Conservation (phyloP, 1,140 invertebrate species). For the Megalopta genalis region DNA sequence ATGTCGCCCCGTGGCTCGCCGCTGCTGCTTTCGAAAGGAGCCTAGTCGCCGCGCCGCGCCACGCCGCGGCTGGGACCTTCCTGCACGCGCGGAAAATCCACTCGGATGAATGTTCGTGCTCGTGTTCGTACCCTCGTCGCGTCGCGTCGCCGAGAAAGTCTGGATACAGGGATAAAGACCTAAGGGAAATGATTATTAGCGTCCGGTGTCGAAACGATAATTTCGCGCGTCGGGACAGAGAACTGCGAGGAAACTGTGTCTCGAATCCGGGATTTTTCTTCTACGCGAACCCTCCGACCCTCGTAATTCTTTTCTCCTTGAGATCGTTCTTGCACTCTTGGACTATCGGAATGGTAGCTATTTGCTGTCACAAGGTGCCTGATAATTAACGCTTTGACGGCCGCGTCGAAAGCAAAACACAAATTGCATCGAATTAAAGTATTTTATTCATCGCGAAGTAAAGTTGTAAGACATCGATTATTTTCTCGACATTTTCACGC, state of each 20-base stretch:
- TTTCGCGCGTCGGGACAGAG: background rate
- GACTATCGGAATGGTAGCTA: too few species aligned
- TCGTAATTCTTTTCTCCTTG: too few species aligned
- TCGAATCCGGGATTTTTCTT: background rate
- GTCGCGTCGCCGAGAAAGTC: conserved; percentile 41
- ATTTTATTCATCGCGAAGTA: too few species aligned
- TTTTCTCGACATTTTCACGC: too few species aligned
- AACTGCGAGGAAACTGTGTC: conserved; percentile 7
- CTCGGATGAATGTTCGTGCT: background rate
- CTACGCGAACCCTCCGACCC: too few species aligned
- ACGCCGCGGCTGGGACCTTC: conserved; percentile 4
- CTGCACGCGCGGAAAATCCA: conserved; percentile 15
- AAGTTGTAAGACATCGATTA: too few species aligned
- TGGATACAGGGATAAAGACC: background rate
- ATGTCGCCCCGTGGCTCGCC: conserved; percentile 55
- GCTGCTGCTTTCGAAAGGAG: conserved; percentile 50
- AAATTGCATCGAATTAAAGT: too few species aligned
- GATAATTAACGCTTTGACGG: too few species aligned
- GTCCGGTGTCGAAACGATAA: conserved; percentile 5
- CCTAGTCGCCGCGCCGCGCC: background rate
- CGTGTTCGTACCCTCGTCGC: conserved; percentile 13
- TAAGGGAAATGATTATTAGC: conserved; percentile 9
- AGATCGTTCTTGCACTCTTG: too few species aligned
- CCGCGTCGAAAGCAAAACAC: too few species aligned
- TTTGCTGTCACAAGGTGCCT: too few species aligned